These are phyloP conservation scores for Corapipo altera DNA, from an alignment of 2,113 vertebrate species.

Conservation along the genomic window DNA sequence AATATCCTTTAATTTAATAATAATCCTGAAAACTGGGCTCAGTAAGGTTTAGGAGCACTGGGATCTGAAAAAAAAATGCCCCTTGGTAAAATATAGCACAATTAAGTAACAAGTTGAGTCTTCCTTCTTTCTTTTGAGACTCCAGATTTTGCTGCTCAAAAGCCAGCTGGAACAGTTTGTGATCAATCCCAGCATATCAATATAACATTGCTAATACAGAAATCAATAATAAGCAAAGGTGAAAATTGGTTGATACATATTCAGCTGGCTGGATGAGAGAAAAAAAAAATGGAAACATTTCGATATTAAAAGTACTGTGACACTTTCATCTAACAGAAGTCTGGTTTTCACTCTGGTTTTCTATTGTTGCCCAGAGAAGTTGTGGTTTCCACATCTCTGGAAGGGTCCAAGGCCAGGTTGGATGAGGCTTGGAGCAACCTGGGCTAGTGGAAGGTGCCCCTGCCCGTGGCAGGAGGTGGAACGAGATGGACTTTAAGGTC, in stretches of 20 bases:
- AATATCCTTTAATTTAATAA: conserved; percentile 49
- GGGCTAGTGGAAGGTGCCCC: not conserved
- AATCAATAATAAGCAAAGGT: not conserved
- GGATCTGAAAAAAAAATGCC: not conserved
- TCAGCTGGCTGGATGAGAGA: not conserved
- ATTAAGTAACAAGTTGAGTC: not conserved
- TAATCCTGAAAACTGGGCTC: conserved; percentile 18
- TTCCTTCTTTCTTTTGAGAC: not conserved
- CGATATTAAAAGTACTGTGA: not conserved
- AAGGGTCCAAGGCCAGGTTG: not conserved
- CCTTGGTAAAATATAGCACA: not conserved
- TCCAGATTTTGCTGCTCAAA: not conserved
- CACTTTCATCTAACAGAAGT: not conserved
- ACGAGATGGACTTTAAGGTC: not conserved
- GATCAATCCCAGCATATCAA: not conserved
- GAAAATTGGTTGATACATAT: not conserved
- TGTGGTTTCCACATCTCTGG: not conserved
- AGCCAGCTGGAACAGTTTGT: not conserved
- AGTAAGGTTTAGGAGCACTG: not conserved
- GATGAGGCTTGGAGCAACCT: rapidly evolving
- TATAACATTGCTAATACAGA: not conserved
- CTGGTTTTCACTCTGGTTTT: not conserved
- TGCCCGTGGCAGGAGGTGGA: not conserved
- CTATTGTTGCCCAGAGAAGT: not conserved
- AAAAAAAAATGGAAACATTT: not conserved